Evolutionary conservation across 2,113 vertebrate species (phyloP).

Genomic region (Hucho hucho): DNA sequence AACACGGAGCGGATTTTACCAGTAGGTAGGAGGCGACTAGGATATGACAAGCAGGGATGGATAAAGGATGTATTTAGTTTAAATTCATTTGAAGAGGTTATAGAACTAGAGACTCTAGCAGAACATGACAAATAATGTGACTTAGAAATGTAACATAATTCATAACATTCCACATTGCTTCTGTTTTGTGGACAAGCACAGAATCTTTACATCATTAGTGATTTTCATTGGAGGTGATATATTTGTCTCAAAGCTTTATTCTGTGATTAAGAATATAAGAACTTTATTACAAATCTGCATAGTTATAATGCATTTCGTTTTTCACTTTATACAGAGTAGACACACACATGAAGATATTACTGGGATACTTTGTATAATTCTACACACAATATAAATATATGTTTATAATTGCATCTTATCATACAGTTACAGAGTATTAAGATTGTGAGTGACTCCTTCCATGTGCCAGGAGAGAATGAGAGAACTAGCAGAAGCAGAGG

Average conservation of each 20-base stretch:
- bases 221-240: too few species aligned
- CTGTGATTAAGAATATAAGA: too few species aligned
- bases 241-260: too few species aligned
- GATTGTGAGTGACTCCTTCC: constrained; percentile 45
- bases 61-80: neutral
- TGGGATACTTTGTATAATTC: too few species aligned
- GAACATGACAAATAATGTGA: neutral
- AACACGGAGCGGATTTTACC: constrained; percentile 66
- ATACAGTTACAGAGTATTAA: neutral
- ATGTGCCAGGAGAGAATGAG: constrained; percentile 59
- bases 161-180: neutral
- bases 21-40: neutral
- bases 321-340: too few species aligned
- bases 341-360: too few species aligned
- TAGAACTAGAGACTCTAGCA: neutral
- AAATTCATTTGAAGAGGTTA: neutral
- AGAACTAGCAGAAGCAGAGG: constrained; percentile 49
- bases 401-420: neutral
- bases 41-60: too few species aligned
- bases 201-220: neutral
- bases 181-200: neutral
- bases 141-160: neutral
- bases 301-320: too few species aligned
- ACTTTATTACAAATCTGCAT: too few species aligned
- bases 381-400: too few species aligned